Evolutionary conservation across 2,113 vertebrate genomes (phyloP), one percentile per base, ranked within the genome.

Genomic region (Entelurus aequoreus): DNA sequence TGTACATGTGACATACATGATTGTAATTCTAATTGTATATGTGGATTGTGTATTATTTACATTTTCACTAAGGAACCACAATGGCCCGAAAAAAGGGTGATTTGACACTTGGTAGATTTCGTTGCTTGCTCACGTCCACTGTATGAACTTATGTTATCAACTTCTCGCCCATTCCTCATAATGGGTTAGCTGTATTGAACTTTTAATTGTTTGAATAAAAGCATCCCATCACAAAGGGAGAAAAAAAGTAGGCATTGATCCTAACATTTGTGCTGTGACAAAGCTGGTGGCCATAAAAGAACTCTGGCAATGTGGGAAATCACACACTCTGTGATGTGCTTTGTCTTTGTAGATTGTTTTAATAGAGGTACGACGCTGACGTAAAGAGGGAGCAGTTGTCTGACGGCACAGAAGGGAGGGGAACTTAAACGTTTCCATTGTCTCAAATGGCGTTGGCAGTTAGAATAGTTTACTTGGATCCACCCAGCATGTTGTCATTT

Each of bases 281-380:
- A 77, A 67, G 48, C 64, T 62, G 74, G 47, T 72, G 75, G 62
- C 42, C 74, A 55, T 54, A 40, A 55, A 8, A 11, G 42, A 4
- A 9, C 10, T 46, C 11, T 12, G 42, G 42, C 42, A 46, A 46
- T 46, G 42, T 46, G 42, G 42, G 10, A 46, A 9, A 37, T 56
- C 40, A 57, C 19, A 11, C 16, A 12, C 37, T 21, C 55, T 8
- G 9, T 6, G 16, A 57, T 44, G 38, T 16, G 15, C 55, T 57
- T 38, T 54, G 75, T 81, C 71, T 84, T 88, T 89, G 71, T 89
- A 81, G 90, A 84, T 92, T 92, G 87, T 90, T 92, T 90, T 88
- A 91, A 89, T 90, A 87, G 87, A 84, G 85, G 87, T 90, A 85
- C 74, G 11, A 28, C n/a, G 73, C 76, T n/a, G 82, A 79, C 80